Base-by-base conservation (phyloP, 2,113 vertebrate genomes). In the Saccopteryx leptura region DNA sequence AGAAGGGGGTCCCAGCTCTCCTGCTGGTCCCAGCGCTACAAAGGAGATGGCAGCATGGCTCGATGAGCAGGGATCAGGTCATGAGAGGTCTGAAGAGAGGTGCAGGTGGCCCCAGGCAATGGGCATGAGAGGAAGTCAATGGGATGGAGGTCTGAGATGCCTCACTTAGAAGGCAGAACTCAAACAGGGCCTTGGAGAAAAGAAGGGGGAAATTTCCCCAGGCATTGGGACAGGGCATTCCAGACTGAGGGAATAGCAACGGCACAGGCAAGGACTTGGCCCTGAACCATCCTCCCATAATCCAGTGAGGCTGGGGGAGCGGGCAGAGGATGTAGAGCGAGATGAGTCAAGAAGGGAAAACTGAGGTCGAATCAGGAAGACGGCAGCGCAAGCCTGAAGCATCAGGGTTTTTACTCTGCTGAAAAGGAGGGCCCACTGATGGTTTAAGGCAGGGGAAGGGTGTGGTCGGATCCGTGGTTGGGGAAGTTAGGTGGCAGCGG, bases 391-490 rank as follows among this genome's bases (percentile, higher is more conserved):
- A 56, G 46, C 18, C 71, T 92, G 56, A 39, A 68, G 63, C 10
- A 4, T 72, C 31, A 7, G 56, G n/a, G 12, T 23, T 31, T 31
- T 58, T n/a, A 48, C 60, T 54, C 56, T 63, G 18, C 83, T 48
- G 33, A n/a, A 17, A n/a, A 33, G n/a, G 21, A 80, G 33, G 76
- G 23, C 39, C 7, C 4, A 1, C 19, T 5, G 24, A 52, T 28
- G 3, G n/a, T 18, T 4, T 23, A 65, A 26, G 24, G 50, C 28
- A 9, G 28, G 9, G 19, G 23, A 50, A 74, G 15, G 24, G n/a
- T 11, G 18, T 2, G 23, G n/a, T 31, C 0, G 3, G 23, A 39
- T n/a, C 52, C 50, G 4, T 0, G n/a, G 46, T 88, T 56, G 26
- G 72, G 56, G 63, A 88, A 81, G 39, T 48, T 46, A 46, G 61